Evolutionary conservation across 2,113 vertebrate genomes (phyloP), one percentile per base, ranked within the genome.

Genomic region (Piprites chloris): DNA sequence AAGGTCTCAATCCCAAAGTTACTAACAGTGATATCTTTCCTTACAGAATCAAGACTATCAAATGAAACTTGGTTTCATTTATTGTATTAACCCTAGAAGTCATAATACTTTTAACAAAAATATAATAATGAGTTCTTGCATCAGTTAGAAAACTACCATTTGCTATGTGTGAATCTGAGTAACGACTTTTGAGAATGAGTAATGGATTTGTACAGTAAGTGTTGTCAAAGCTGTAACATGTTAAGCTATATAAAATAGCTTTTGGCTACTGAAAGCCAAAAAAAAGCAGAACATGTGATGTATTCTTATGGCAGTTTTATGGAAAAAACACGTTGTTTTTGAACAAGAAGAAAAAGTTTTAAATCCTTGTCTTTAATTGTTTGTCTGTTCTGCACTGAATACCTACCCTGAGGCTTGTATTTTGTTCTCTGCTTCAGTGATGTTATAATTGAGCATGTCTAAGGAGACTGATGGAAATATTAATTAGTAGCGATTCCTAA

Each of bases 401-500:
- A 63, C 13, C 8, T 78, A 39, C 56, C 84, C 61, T 47, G 52
- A n/a, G 67, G 87, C 65, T 95, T 3, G 1, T 41, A 33, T 86
- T 84, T 84, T 92, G 56, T 96, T 90, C 80, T 74, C 50, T 86
- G 68, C 72, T 81, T 95, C 79, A 90, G 37, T 92, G 88, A 28
- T 75, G 76, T 71, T 95, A 89, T 89, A 94, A 91, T 68, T 92
- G 89, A 91, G 61, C 68, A 65, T 81, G 44, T 92, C 76, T 74
- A 63, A 93, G 69, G 76, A 90, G 76, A 74, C 55, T 90, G 93
- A 84, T 86, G 77, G 86, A 85, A 73, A 56, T 95, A 86, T 6
- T 92, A 93, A 94, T 95, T 92, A 72, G 69, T 69, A 85, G 17
- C 59, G 85, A 93, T 86, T 90, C 50, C 47, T 83, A 80, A 89